Percentiles rank a stretch among this genome's conserved stretches.
Conservation (phyloP, 2,888 invertebrate species). For the Trimorus sp. region DNA sequence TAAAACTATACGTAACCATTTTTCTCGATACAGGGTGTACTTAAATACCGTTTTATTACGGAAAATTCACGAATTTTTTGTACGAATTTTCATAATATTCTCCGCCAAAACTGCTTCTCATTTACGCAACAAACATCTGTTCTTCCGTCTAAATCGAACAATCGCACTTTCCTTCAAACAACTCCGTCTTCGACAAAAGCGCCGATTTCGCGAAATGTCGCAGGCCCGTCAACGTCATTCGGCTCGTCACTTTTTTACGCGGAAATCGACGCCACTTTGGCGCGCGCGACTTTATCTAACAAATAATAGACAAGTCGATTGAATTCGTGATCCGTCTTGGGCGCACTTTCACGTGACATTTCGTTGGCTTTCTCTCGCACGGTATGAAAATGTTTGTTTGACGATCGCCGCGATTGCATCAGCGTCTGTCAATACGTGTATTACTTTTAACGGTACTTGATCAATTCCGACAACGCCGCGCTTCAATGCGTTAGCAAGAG, state of each 20-base stretch:
- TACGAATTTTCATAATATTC: too few species aligned
- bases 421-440: slow-evolving; percentile 45
- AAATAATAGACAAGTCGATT: slow-evolving; percentile 37
- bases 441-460: slow-evolving; percentile 53
- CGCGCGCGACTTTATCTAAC: not conserved
- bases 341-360: slow-evolving; percentile 49
- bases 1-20: too few species aligned
- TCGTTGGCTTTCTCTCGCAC: slow-evolving; percentile 44
- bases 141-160: too few species aligned
- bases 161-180: too few species aligned
- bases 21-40: too few species aligned
- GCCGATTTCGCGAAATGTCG: too few species aligned
- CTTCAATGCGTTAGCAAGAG: slow-evolving; percentile 33
- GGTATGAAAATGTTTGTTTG: slow-evolving; percentile 55
- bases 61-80: too few species aligned
- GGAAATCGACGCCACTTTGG: not conserved
- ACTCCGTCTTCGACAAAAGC: too few species aligned
- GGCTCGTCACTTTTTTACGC: not conserved
- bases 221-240: too few species aligned
- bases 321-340: slow-evolving; percentile 33
- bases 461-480: slow-evolving; percentile 37
- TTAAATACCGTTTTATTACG: too few species aligned
- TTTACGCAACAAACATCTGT: too few species aligned
- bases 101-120: too few species aligned
- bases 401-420: slow-evolving; percentile 52